Base-by-base conservation (phyloP, 2,888 invertebrate species). In the Coenonympha glycerion region DNA sequence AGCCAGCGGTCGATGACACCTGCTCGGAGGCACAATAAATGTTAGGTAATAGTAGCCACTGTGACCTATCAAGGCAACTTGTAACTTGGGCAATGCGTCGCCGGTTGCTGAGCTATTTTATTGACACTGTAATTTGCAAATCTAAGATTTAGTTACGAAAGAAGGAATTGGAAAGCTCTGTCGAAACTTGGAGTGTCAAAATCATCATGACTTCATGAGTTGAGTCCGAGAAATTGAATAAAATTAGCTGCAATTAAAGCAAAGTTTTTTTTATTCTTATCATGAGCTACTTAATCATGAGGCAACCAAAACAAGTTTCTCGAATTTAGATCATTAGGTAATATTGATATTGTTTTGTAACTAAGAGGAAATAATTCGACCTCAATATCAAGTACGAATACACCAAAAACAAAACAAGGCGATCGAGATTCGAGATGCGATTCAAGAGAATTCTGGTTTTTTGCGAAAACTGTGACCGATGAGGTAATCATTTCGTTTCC, bases 401-500 rank as follows among this genome's bases (percentile, higher is more conserved):
- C 19, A 37, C 50, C 40, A 48, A 53, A 49, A 55, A 44, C 47
- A 50, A 58, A 60, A 56, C 58, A 58, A 58, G 58, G 56, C 52
- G 57, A 60, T 57, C 58, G 41, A 56, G 56, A 39, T 53, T 56
- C 57, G 37, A 57, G 57, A 42, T 56, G 47, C 30, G 49, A 45
- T 47, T 47, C 28, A 36, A 47, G 37, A 45, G 53, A 46, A 26
- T 56, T 56, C 9, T 36, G 45, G 45, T 49, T 53, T 49, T 53
- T 64, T 60, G 55, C 59, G 63, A 64, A 68, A 68, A 73, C 69
- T 68, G 62, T 71, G 69, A 71, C 45, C 56, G 74, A 70, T 83
- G 83, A 83, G 70, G 76, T 76, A 80, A 80, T 75, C 76, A 58
- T 45, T 59, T 52, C 76, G 58, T 45, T 59, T 50, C 54, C 51